Conservation (phyloP, 64 coral and sea anemone genomes). For the Anthopleura sola region DNA sequence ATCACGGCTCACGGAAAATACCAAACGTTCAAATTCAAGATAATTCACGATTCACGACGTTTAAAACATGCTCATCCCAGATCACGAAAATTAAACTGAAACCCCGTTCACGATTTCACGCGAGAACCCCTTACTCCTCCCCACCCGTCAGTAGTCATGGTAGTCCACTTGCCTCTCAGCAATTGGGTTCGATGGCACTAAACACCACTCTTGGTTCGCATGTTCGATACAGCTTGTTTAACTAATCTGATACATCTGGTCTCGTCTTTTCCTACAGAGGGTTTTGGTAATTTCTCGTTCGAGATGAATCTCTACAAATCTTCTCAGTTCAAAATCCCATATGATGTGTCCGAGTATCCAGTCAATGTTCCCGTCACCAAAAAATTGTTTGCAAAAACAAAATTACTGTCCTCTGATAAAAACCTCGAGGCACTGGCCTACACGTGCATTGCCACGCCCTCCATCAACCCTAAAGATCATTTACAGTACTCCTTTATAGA, state of each 20-base stretch:
- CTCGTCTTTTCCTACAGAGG: slow-evolving; percentile 26
- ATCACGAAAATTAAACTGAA: too few species aligned
- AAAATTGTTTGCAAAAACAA: slow-evolving; percentile 56
- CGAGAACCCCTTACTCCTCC: too few species aligned
- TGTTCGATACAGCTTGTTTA: too few species aligned
- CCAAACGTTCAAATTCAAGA: too few species aligned
- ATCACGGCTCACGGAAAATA: too few species aligned
- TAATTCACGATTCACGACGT: too few species aligned
- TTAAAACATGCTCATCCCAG: too few species aligned
- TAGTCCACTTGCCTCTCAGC: too few species aligned
- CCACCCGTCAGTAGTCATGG: too few species aligned
- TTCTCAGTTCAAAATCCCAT: slow-evolving; percentile 49
- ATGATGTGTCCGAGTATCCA: slow-evolving; percentile 70
- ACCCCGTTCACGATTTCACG: too few species aligned
- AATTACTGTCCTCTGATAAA: slow-evolving; percentile 53
- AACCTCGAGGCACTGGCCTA: slow-evolving; percentile 64
- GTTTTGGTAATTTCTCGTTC: slow-evolving; percentile 80
- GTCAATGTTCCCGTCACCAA: slow-evolving; percentile 49
- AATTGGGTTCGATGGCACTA: too few species aligned
- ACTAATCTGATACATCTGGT: neutral
- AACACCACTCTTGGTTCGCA: too few species aligned
- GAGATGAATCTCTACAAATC: slow-evolving; percentile 73
- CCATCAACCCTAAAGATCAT: slow-evolving; percentile 35
- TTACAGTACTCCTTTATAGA: slow-evolving; percentile 66
- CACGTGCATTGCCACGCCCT: slow-evolving; percentile 77